Base-by-base conservation (phyloP, 1,140 invertebrate genomes). In the Drosophila varians region DNA sequence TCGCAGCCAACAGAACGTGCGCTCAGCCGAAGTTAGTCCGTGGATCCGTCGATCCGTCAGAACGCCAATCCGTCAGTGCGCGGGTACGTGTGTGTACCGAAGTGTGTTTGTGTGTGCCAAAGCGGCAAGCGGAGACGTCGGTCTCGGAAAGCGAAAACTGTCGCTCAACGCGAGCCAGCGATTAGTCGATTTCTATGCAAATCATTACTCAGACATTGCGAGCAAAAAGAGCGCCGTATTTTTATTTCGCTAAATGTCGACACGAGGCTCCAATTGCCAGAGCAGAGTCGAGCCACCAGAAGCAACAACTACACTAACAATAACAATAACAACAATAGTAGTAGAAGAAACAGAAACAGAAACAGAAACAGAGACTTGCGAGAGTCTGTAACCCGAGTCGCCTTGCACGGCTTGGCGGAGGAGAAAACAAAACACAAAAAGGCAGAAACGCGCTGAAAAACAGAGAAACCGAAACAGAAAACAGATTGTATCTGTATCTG, bases 161-260 rank as follows among this genome's bases (percentile, higher is more conserved):
- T 51, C 77, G 75, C 75, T 78, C 77, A 75, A 80, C 71, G 80
- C 75, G 72, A 80, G 77, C 45, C 42, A 58, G 62, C 57, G 70
- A 69, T 65, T 62, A 53, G 79, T 49, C 82, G 82, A 80, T 86
- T 86, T 86, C 82, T 86, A 86, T 86, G 80, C 82, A 86, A 86
- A 86, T 86, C 74, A 87, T 86, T 86, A 73, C 82, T 86, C 76
- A 64, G 40, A 64, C 34, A 34, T 60, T 16, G 60, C 9, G 36
- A 31, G 26, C 52, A 84, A 80, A 80, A 80, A 86, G 74, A 86
- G 80, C 76, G 80, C 86, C 77, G 82, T 86, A 86, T 86, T 86
- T 84, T 86, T 86, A 80, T 86, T 80, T 80, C 77, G 76, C 82
- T 84, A 80, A 86, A 86, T 87, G 80, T 87, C 82, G 80, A 86